phyloP scores from a whole-genome alignment of 2,888 invertebrate genomes.

The Cosmia pyralina region DNA sequence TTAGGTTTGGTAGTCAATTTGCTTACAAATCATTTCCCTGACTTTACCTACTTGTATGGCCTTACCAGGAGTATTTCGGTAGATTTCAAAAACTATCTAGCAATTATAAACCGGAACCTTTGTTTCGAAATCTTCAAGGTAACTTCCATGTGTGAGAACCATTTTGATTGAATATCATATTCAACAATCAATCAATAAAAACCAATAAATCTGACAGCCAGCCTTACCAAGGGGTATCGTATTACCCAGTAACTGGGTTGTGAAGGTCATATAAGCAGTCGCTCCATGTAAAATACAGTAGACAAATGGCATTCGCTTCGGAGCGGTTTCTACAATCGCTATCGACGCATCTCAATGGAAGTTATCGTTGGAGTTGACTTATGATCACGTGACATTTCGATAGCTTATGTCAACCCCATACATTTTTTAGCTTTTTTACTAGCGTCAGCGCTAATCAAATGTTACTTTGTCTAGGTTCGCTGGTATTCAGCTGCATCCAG shows the following conservation, averaged over 20 bases:
- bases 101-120: constrained; percentile 16
- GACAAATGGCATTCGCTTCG: too few relatives aligned
- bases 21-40: neutral
- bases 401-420: too few relatives aligned
- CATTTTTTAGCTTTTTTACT: too few relatives aligned
- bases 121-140: constrained; percentile 40
- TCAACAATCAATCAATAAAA: too few relatives aligned
- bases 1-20: neutral
- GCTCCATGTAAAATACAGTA: too few relatives aligned
- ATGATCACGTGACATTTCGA: too few relatives aligned
- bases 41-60: neutral
- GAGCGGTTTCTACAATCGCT: too few relatives aligned
- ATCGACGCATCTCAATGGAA: too few relatives aligned
- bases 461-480: too few relatives aligned
- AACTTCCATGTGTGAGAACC: constrained; percentile 29
- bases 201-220: constrained; percentile 8
- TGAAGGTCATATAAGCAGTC: neutral
- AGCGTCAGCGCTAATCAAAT: too few relatives aligned
- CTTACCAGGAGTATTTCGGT: neutral
- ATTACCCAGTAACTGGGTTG: neutral
- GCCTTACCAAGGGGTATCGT: neutral
- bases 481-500: neutral
- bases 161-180: constrained; percentile 9
- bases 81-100: neutral
- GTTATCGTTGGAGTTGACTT: too few relatives aligned